A percentile compares a stretch with the other conserved stretches of the same genome.
Evolutionary conservation across 2,888 invertebrate genomes (phyloP).

Genomic region (Thymelicus lineola): DNA sequence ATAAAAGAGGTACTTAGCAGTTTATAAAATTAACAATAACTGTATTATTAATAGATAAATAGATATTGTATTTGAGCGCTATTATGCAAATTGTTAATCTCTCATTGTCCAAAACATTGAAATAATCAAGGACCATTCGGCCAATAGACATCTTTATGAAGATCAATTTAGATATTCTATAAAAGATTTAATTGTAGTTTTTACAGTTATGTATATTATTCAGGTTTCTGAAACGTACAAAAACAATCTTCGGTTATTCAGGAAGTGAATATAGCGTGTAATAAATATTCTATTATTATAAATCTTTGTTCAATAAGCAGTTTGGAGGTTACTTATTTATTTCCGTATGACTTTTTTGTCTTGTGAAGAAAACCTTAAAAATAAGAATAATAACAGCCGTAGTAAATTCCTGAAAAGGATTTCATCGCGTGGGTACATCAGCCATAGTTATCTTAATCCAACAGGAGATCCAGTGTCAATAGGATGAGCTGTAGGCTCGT

Average conservation of each 20-base stretch:
- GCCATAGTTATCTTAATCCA: too few species aligned
- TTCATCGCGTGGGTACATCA: too few species aligned
- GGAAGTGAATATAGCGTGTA: slow-evolving; percentile 7
- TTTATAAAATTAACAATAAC: not conserved
- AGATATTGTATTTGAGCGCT: slow-evolving; percentile 4
- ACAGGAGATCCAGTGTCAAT: too few species aligned
- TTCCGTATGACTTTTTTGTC: slow-evolving; percentile 7
- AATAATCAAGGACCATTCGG: slow-evolving; percentile 2
- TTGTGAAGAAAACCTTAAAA: too few species aligned
- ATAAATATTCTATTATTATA: slow-evolving; percentile 9
- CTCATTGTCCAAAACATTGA: not conserved
- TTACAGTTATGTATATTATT: slow-evolving; percentile 3
- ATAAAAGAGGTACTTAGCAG: not conserved
- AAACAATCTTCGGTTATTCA: not conserved
- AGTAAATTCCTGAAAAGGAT: too few species aligned
- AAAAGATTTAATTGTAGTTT: not conserved
- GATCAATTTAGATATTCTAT: not conserved
- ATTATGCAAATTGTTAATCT: slow-evolving; percentile 9
- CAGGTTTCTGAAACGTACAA: not conserved
- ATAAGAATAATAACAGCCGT: too few species aligned
- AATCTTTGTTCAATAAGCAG: slow-evolving; percentile 5
- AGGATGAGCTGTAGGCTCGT: too few species aligned
- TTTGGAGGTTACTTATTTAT: slow-evolving; percentile 5
- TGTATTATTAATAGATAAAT: not conserved
- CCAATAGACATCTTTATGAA: slow-evolving; percentile 6